Conservation (phyloP, 2,797 vertebrate species). For the Rhinogobio ventralis region DNA sequence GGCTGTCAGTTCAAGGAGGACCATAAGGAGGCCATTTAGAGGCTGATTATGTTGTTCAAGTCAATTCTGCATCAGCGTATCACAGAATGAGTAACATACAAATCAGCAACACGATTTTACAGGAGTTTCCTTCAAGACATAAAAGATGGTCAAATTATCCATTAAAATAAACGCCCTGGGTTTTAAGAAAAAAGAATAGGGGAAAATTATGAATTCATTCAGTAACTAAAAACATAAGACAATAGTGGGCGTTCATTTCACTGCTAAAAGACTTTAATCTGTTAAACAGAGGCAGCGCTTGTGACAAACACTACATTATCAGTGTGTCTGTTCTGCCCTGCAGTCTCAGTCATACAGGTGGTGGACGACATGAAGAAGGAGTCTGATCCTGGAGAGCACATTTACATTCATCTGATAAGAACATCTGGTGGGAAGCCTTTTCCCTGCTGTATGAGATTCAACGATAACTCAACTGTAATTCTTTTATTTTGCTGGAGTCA, state of each 20-base stretch:
- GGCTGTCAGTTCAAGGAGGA: slow-evolving; percentile 48
- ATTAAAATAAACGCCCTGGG: neutral
- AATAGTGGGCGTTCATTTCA: neutral
- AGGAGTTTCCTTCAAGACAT: neutral
- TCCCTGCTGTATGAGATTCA: neutral
- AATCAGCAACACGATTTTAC: neutral
- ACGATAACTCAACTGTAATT: slow-evolving; percentile 31
- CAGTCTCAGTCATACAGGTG: slow-evolving; percentile 23
- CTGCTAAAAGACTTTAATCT: neutral
- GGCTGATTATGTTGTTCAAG: slow-evolving; percentile 35
- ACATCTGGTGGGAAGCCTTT: neutral
- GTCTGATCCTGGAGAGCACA: neutral
- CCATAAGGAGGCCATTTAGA: slow-evolving; percentile 48
- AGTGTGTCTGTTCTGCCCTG: slow-evolving; percentile 5
- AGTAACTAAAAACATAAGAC: neutral
- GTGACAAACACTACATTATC: slow-evolving; percentile 5
- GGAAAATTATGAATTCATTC: neutral
- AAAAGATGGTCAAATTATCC: neutral
- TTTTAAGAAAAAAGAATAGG: accelerated
- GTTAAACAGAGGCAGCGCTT: neutral
- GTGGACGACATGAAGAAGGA: slow-evolving; percentile 11
- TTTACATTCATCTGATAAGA: slow-evolving; percentile 30
- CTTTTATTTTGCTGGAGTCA: neutral
- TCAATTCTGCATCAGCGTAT: slow-evolving; percentile 4
- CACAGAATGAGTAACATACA: slow-evolving; percentile 6